A percentile compares a stretch with the other conserved stretches of the same genome.
These are phyloP conservation scores for Thymelicus acteon DNA, from an alignment of 2,888 invertebrate genomes.

Conservation along the genomic window DNA sequence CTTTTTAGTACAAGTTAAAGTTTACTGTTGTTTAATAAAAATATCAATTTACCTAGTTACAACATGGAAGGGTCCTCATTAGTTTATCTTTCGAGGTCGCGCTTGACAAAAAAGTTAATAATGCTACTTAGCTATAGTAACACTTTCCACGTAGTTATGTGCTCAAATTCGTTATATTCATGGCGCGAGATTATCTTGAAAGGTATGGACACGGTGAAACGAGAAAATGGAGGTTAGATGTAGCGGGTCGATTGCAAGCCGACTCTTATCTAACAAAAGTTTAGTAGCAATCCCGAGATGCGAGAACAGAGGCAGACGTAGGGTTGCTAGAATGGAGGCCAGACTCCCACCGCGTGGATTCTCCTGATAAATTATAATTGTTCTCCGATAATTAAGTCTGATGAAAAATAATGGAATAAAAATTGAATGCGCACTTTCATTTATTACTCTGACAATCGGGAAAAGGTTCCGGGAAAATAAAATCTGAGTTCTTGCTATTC, in stretches of 20 bases:
- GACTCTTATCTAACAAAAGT: constrained; percentile 61
- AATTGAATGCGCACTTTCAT: too few relatives aligned
- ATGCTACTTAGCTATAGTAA: constrained; percentile 11
- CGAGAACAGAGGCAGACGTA: constrained; percentile 28
- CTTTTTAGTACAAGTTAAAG: too few relatives aligned
- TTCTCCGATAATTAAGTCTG: too few relatives aligned
- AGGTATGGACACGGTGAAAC: constrained; percentile 30
- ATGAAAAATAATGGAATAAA: too few relatives aligned
- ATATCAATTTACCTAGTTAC: neutral
- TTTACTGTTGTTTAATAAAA: neutral
- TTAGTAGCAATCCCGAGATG: constrained; percentile 33
- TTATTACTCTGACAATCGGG: too few relatives aligned
- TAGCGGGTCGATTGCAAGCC: constrained; percentile 49
- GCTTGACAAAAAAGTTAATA: constrained; percentile 19
- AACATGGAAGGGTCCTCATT: neutral
- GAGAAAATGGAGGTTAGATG: constrained; percentile 37
- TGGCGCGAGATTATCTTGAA: constrained; percentile 25
- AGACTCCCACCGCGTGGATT: too few relatives aligned
- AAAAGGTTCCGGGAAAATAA: too few relatives aligned
- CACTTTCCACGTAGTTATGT: constrained; percentile 18
- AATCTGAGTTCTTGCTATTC: too few relatives aligned
- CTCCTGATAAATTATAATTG: too few relatives aligned
- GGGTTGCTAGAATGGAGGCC: neutral
- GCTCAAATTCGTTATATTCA: constrained; percentile 25
- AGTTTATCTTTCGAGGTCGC: constrained; percentile 7